phyloP scores from a whole-genome alignment of 2,113 vertebrate genomes.

The Sebastes fasciatus region DNA sequence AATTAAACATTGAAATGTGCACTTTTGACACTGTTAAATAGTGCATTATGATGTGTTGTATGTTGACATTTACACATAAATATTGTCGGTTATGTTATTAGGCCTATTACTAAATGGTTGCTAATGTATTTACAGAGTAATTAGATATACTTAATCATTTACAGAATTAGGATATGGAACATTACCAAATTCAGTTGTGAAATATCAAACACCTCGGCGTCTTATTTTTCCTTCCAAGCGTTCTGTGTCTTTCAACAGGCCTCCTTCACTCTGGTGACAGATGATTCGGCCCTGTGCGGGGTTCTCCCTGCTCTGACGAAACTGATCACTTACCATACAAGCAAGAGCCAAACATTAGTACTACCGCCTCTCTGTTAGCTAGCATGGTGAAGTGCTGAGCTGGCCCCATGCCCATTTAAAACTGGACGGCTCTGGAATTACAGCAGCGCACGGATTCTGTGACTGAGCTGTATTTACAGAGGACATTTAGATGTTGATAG shows the following conservation, averaged over 20 bases:
- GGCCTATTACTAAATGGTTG: not conserved
- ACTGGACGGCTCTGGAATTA: slow-evolving; percentile 72
- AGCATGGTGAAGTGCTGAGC: slow-evolving; percentile 68
- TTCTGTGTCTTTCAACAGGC: slow-evolving; percentile 61
- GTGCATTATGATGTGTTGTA: not conserved
- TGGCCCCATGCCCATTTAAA: slow-evolving; percentile 70
- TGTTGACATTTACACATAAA: not conserved
- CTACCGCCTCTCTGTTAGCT: slow-evolving; percentile 53
- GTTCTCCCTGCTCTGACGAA: slow-evolving; percentile 62
- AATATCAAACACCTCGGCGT: slow-evolving; percentile 38
- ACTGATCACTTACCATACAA: slow-evolving; percentile 69
- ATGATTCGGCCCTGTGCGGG: slow-evolving; percentile 64
- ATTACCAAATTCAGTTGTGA: slow-evolving; percentile 25
- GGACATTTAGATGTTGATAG: slow-evolving; percentile 75
- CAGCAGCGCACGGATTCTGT: slow-evolving; percentile 66
- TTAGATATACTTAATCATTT: slow-evolving; percentile 6
- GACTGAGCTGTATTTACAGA: slow-evolving; percentile 80
- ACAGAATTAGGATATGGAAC: not conserved
- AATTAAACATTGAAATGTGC: not conserved
- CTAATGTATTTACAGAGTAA: not conserved
- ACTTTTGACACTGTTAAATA: not conserved
- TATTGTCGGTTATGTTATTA: not conserved
- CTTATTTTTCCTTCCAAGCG: slow-evolving; percentile 37
- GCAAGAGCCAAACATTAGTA: slow-evolving; percentile 67
- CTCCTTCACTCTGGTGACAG: slow-evolving; percentile 56